phyloP scores from a whole-genome alignment of 1,140 invertebrate species.

The Tigriopus japonicus region DNA sequence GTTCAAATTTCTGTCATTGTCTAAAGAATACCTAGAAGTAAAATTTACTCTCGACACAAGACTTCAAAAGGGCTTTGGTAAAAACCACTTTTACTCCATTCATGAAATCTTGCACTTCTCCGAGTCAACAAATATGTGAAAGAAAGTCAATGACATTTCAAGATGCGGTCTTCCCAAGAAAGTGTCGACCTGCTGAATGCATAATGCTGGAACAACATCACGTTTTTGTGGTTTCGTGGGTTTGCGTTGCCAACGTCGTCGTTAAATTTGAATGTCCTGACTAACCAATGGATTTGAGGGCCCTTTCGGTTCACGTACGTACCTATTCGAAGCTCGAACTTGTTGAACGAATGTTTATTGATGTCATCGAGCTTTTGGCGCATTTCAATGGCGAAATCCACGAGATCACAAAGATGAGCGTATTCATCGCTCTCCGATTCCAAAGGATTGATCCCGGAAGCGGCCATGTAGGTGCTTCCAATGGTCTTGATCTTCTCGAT shows the following conservation, averaged over 20 bases:
- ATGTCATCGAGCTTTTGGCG: constrained; percentile 46
- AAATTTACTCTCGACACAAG: too few species aligned
- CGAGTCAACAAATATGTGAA: too few species aligned
- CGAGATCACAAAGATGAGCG: constrained; percentile 60
- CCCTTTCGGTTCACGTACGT: constrained; percentile 10
- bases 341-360: constrained; percentile 79
- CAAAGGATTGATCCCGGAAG: constrained; percentile 75
- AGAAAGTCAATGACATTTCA: too few species aligned
- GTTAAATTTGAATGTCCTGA: too few species aligned
- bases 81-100: too few species aligned
- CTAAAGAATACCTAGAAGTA: too few species aligned
- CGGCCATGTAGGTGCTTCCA: constrained; percentile 91
- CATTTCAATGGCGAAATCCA: constrained; percentile 88
- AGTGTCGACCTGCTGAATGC: background rate
- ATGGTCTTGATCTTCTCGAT: constrained; percentile 99
- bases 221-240: background rate
- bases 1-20: too few species aligned
- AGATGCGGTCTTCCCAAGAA: too few species aligned
- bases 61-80: too few species aligned
- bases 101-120: too few species aligned
- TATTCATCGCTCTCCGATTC: constrained; percentile 36
- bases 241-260: background rate
- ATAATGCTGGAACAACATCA: background rate
- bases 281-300: background rate
- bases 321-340: constrained; percentile 82